Evolutionary conservation across 2,113 vertebrate genomes (phyloP).

Genomic region (Stictonetta naevosa): DNA sequence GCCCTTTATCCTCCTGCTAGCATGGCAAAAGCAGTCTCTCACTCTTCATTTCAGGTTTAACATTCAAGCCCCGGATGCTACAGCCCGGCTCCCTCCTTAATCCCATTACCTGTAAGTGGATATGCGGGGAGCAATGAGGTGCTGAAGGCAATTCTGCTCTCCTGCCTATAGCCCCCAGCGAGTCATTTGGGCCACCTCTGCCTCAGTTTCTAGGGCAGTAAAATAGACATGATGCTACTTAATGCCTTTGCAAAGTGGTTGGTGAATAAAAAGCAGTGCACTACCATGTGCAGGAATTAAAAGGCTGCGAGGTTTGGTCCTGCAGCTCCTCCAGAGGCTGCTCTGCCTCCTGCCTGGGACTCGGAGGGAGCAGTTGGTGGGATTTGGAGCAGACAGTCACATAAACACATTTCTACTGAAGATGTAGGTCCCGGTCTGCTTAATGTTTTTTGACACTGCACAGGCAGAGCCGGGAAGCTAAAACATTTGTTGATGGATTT

Average conservation of each 20-base stretch:
- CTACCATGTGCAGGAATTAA: neutral
- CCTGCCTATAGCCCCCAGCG: neutral
- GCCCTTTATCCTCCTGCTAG: neutral
- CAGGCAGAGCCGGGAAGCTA: neutral
- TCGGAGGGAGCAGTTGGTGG: slow-evolving; percentile 1
- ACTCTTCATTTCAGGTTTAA: neutral
- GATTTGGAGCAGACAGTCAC: slow-evolving; percentile 37
- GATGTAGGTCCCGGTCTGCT: neutral
- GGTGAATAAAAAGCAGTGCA: neutral
- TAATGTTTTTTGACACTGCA: slow-evolving; percentile 28
- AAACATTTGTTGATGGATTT: slow-evolving; percentile 57
- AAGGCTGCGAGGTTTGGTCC: neutral
- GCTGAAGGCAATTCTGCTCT: neutral
- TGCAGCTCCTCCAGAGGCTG: neutral
- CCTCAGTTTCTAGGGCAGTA: neutral
- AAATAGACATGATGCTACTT: neutral
- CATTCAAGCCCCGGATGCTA: neutral
- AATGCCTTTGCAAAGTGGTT: neutral
- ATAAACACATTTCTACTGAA: slow-evolving; percentile 39
- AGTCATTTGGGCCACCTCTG: neutral
- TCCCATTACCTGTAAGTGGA: neutral
- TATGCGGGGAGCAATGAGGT: neutral
- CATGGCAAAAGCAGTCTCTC: neutral
- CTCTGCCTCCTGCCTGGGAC: neutral
- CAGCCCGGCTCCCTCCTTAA: neutral